A percentile compares a stretch with the other conserved stretches of the same genome.
Evolutionary conservation across 2,113 vertebrate genomes (phyloP).

Genomic region (cattle (Bos taurus)): ARS-UCD2.0 NC_037346.1:45267501-45268000

Average conservation of each 20-base stretch:
- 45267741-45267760: background rate
- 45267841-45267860: background rate
- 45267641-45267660: background rate
- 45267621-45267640: background rate
- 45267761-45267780: background rate
- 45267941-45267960: background rate
- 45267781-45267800: background rate
- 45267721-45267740: background rate
- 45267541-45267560: background rate
- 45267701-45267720: background rate
- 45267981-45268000: background rate
- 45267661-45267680: background rate
- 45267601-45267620: background rate
- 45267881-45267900: background rate
- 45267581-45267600: background rate
- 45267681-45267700: background rate
- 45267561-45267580: background rate
- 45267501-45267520: background rate
- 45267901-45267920: background rate
- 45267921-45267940: background rate
- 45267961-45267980: background rate
- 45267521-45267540: background rate
- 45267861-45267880: background rate
- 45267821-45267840: background rate
- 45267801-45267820: background rate